Percentiles rank a stretch among this genome's conserved stretches.
phyloP scores from a whole-genome alignment of 2,797 vertebrate species.

The Aeoliscus strigatus region DNA sequence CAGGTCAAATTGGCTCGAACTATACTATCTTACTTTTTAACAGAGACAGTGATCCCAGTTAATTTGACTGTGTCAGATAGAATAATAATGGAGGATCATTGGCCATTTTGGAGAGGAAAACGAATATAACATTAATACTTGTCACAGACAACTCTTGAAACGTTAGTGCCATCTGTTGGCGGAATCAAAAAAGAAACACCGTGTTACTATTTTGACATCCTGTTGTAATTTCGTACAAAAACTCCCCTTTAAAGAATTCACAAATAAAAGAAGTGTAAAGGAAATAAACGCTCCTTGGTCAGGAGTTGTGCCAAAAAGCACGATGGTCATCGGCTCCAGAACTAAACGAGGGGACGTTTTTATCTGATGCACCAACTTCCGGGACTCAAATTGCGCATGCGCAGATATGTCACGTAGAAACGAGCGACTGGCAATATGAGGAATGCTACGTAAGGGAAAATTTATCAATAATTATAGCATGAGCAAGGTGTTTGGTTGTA shows the following conservation, averaged over 20 bases:
- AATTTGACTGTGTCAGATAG: conserved; percentile 1
- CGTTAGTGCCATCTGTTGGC: conserved; percentile 42
- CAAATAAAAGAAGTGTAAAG: too few relatives aligned
- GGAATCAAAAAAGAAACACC: background rate
- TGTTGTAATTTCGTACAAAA: conserved; percentile 13
- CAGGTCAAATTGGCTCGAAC: background rate
- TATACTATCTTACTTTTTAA: background rate
- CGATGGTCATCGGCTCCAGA: conserved; percentile 12
- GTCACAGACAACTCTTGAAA: background rate
- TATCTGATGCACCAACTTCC: conserved; percentile 3
- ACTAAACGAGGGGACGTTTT: conserved; percentile 17
- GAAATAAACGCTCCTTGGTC: too few relatives aligned
- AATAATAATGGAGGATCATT: conserved; percentile 20
- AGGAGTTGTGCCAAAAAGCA: too few relatives aligned
- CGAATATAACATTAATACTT: too few relatives aligned
- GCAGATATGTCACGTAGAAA: conserved; percentile 27
- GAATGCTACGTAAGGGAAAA: conserved; percentile 22
- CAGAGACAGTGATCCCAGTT: conserved; percentile 3
- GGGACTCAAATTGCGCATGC: conserved; percentile 57
- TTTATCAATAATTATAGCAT: background rate
- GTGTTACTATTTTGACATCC: conserved; percentile 15
- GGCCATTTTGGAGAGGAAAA: background rate
- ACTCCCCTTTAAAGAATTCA: too few relatives aligned
- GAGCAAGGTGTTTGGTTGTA: background rate
- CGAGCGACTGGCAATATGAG: background rate